Percentiles rank a stretch among this genome's conserved stretches.
Evolutionary conservation across 2,113 vertebrate species (phyloP).

Genomic region (Solea senegalensis): DNA sequence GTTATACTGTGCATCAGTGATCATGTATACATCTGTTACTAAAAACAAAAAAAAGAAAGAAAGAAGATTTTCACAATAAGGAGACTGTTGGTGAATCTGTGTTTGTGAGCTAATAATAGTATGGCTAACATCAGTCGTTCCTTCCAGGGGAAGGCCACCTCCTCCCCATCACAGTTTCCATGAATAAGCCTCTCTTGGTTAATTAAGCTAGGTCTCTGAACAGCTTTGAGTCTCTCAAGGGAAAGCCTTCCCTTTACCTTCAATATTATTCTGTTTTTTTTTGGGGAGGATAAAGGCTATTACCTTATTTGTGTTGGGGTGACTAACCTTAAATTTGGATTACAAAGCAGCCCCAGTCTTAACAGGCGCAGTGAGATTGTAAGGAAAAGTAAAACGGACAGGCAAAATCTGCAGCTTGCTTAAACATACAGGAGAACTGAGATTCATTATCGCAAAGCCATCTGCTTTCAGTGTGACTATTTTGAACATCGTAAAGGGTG

Average conservation of each 20-base stretch:
- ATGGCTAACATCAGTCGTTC: conserved; percentile 39
- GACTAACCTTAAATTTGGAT: conserved; percentile 38
- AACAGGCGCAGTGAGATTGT: neutral
- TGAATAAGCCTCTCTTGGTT: conserved; percentile 81
- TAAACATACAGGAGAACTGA: conserved; percentile 1
- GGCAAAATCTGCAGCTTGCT: conserved; percentile 4
- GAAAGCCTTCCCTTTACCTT: conserved; percentile 57
- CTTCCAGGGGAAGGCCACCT: conserved; percentile 53
- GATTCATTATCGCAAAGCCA: conserved; percentile 30
- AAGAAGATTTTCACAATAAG: conserved; percentile 15
- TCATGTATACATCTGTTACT: neutral
- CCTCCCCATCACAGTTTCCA: conserved; percentile 75
- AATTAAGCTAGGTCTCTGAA: conserved; percentile 80
- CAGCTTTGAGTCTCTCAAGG: conserved; percentile 69
- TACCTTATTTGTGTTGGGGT: conserved; percentile 27
- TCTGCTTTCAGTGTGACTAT: conserved; percentile 33
- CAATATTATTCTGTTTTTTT: conserved; percentile 50
- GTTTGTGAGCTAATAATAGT: conserved; percentile 68
- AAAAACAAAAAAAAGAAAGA: neutral
- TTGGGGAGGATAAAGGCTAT: conserved; percentile 46
- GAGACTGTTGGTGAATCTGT: conserved; percentile 38
- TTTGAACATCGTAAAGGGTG: conserved; percentile 23
- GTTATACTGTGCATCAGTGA: neutral
- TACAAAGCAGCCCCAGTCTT: conserved; percentile 24
- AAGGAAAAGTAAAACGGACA: neutral